Conservation (phyloP, 2,888 invertebrate species). For the Hartigia nigra region DNA sequence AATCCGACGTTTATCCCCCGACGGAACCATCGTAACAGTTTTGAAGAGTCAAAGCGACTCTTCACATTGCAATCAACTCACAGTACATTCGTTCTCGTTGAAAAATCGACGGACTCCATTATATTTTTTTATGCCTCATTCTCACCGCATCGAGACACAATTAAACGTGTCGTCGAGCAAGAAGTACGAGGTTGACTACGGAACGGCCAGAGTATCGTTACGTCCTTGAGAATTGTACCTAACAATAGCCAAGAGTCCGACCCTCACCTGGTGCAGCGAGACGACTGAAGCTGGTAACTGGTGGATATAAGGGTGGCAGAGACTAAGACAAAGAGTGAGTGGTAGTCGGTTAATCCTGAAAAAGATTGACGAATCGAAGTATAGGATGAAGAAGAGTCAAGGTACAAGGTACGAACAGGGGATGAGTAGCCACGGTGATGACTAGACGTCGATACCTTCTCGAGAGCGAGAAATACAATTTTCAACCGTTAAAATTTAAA, state of each 20-base stretch:
- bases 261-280: not conserved
- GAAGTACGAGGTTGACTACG: not conserved
- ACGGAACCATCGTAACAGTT: not conserved
- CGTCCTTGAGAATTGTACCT: not conserved
- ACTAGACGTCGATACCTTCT: not conserved
- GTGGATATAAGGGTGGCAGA: not conserved
- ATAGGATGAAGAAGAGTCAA: not conserved
- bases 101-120: not conserved
- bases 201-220: not conserved
- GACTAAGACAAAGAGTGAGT: not conserved
- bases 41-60: not conserved
- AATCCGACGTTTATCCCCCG: not conserved
- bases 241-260: not conserved
- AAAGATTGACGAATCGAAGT: not conserved
- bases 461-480: conserved; percentile 11
- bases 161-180: not conserved
- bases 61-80: not conserved
- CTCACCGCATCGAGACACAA: not conserved
- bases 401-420: not conserved
- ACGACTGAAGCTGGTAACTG: not conserved
- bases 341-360: not conserved
- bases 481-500: conserved; percentile 1
- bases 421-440: not conserved
- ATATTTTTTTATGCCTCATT: not conserved
- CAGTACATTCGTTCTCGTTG: not conserved